phyloP scores from a whole-genome alignment of 1,140 invertebrate genomes.

The Euwallacea similis region DNA sequence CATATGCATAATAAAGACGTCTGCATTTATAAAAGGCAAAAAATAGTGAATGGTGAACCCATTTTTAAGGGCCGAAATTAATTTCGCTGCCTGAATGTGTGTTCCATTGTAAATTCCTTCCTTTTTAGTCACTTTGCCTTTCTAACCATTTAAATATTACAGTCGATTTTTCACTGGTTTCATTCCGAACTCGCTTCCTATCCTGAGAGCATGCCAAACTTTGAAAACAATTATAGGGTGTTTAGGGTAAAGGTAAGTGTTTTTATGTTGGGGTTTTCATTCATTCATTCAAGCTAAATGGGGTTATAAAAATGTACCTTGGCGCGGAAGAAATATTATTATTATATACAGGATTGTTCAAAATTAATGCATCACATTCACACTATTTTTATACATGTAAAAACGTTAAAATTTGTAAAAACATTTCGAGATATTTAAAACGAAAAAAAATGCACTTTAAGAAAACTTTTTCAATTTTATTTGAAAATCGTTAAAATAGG shows the following conservation, averaged over 20 bases:
- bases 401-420: no score
- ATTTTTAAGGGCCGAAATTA: slow-evolving; percentile 23
- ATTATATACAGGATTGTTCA: no score
- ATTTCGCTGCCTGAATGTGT: slow-evolving; percentile 28
- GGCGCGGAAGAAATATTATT: no score
- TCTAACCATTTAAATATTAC: slow-evolving; percentile 34
- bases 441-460: no score
- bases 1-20: slow-evolving; percentile 2
- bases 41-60: slow-evolving; percentile 4
- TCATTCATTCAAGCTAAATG: slow-evolving; percentile 4
- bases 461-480: no score
- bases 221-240: slow-evolving; percentile 31
- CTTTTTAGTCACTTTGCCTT: slow-evolving; percentile 31
- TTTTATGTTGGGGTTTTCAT: slow-evolving; percentile 19
- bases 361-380: no score
- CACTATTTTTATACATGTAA: no score
- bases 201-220: slow-evolving; percentile 25
- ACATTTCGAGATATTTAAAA: no score
- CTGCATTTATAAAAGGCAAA: background rate
- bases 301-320: slow-evolving; percentile 6
- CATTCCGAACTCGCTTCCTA: slow-evolving; percentile 27
- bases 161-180: slow-evolving; percentile 33
- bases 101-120: slow-evolving; percentile 34
- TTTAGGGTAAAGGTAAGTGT: slow-evolving; percentile 29
- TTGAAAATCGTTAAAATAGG: no score